Evolutionary conservation across 2,797 vertebrate genomes (phyloP), one percentile per base, ranked within the genome.

Genomic region (Delichon dasypus): DNA sequence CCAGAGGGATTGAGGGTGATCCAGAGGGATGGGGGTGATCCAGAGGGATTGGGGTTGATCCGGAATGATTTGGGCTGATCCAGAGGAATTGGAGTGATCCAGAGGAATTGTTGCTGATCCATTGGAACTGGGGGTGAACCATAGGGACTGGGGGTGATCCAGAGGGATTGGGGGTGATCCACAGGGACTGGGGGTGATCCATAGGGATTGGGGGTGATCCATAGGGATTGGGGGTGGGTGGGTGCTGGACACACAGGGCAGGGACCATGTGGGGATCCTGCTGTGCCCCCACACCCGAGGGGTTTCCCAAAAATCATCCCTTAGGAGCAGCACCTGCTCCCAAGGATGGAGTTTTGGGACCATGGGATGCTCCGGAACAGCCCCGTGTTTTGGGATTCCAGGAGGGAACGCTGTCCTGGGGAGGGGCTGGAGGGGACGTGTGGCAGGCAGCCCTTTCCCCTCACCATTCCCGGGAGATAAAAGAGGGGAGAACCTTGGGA

Each of bases 251-350:
- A 5, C 1, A 0, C 23, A 11, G 73, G 22, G 9, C n/a, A 60
- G 44, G 50, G 20, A 74, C 8, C 65, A 3, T 0, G 1, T 0
- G 6, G n/a, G 42, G 58, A 8, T 66, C 27, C 53, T 15, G 64
- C 8, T 1, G 2, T 8, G 26, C 12, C 18, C 3, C 66, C 53
- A 27, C 9, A 2, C 26, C 26, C 16, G 11, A 5, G 16, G 4
- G 5, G 0, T 13, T 66, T 17, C 8, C 45, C 7, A 2, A 27
- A 38, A 29, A 3, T 10, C 11, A 10, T 18, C 61, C 20, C 34
- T 36, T 36, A 36, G 1, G 58, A 0, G 8, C 57, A 9, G 15
- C 9, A 19, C 10, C 22, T n/a, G 71, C 34, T 25, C 34, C 65
- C 61, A 3, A 7, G n/a, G 65, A 9, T 2, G 4, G 11, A 21